Evolutionary conservation across 2,888 invertebrate genomes (phyloP).

Genomic region (Microctonus aethiopoides): DNA sequence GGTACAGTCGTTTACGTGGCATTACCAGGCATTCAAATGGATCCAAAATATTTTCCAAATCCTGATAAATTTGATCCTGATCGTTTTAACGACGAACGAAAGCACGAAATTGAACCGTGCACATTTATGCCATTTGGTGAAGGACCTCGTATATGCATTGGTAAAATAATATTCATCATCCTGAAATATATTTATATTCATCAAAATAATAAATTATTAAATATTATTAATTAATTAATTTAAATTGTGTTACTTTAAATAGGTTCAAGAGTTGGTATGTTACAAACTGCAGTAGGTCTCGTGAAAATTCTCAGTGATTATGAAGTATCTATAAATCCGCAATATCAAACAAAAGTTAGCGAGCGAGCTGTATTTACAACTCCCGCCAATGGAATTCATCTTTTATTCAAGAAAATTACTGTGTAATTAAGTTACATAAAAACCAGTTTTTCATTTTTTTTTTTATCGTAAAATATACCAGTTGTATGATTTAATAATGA

Average conservation of each 20-base stretch:
- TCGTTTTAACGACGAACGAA: constrained; percentile 54
- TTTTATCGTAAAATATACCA: not conserved
- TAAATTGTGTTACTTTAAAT: constrained; percentile 18
- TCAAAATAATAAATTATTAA: too few species aligned
- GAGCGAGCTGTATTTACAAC: constrained; percentile 44
- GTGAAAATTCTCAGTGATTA: constrained; percentile 51
- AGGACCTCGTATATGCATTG: constrained; percentile 25
- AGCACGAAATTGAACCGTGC: constrained; percentile 46
- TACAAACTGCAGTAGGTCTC: constrained; percentile 51
- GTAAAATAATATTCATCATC: not conserved
- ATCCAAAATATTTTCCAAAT: constrained; percentile 48
- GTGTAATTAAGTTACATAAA: not conserved
- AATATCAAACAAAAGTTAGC: constrained; percentile 38
- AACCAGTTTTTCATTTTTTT: not conserved
- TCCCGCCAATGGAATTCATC: constrained; percentile 42
- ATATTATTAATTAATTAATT: not conserved
- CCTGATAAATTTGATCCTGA: constrained; percentile 55
- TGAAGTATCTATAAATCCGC: constrained; percentile 48
- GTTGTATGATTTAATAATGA: too few species aligned
- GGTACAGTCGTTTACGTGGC: constrained; percentile 50
- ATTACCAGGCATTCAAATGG: constrained; percentile 50
- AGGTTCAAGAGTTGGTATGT: constrained; percentile 50
- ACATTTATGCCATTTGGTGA: constrained; percentile 58
- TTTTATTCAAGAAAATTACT: constrained; percentile 40
- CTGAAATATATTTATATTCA: not conserved